Evolutionary conservation across 2,113 vertebrate species (phyloP), one percentile per base, ranked within the genome.

Genomic region (Aldabrachelys gigantea): DNA sequence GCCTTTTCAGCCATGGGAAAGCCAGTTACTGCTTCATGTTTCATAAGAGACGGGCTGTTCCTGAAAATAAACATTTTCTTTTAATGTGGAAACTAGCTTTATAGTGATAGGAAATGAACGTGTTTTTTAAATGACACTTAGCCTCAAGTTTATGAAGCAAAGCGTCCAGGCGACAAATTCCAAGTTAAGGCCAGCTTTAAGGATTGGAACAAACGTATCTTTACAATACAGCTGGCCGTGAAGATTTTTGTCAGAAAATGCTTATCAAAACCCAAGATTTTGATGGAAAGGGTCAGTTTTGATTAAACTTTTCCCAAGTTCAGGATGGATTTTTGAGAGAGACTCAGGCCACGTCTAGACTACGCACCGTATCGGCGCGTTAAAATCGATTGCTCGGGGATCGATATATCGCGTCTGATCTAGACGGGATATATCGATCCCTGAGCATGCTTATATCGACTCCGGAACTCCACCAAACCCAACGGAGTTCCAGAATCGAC

Each of bases 61-160:
- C 50, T 85, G 83, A 93, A 90, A 65, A 47, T 47, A 95, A 95
- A 49, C 2, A 35, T 87, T 17, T 90, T 94, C 27, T 88, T 52
- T 38, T 19, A 69, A 38, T 35, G 3, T 1, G 5, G 62, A 92
- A 92, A 82, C 13, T 24, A 69, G 17, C 44, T 84, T 54, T 86
- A 35, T 8, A 56, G 41, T 80, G 22, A 21, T 9, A 69, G n/a
- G 21, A 47, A 93, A 91, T 52, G 91, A 93, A 88, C 59, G 8
- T 6, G 10, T 95, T 92, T 13, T 84, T 69, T 82, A 88, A 80
- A 38, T 72, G 2, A 69, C 65, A 69, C 35, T 65, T 19, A 69
- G 17, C 22, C 41, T 76, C 75, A 41, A 44, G 6, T 47, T 76
- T 38, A 69, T 76, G 41, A 25, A 27, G 38, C 22, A 27, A 76